Base-by-base conservation (phyloP, 2,113 vertebrate species). In the Chroicocephalus ridibundus region DNA sequence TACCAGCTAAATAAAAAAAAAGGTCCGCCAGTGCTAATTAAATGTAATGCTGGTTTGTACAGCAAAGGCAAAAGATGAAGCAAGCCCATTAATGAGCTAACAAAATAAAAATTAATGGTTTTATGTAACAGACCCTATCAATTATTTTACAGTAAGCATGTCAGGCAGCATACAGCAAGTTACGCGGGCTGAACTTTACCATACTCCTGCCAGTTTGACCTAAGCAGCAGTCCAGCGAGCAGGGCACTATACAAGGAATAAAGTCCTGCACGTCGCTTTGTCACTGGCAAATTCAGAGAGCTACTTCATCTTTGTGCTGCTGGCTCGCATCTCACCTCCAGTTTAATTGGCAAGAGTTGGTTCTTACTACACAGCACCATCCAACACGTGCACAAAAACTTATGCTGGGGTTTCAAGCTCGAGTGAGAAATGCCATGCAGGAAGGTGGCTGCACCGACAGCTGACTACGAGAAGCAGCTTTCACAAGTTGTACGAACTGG, bases 1-100 rank as follows among this genome's bases (percentile, higher is more conserved):
- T 77, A 93, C 72, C 95, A 97, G 93, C 96, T 96, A 97, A 97
- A 97, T 94, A 97, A n/a, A 97, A 96, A 98, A 46, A 97, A 96
- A 98, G 95, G 95, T 97, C 97, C 96, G 70, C 60, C 96, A 92
- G 72, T 26, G 93, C 81, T 87, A 96, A 96, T 97, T 97, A 97
- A 97, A 96, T 95, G 93, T 64, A 94, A 95, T 34, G 74, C 52
- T 46, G 47, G 75, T 96, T 69, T 78, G 79, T 60, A 82, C 46
- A 80, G 80, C 52, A 70, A 92, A 91, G 93, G 93, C 76, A 91
- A 88, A 81, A 96, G 93, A 95, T 69, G 86, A 95, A 91, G 88
- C 90, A 88, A 97, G 88, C 66, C 75, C 79, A 52, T 97, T 98
- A 97, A 94, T 47, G 89, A 96, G 70, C 82, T 89, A 96, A 90